These are phyloP conservation scores for Catocala fraxini DNA, from an alignment of 2,888 invertebrate genomes.

Conservation along the genomic window DNA sequence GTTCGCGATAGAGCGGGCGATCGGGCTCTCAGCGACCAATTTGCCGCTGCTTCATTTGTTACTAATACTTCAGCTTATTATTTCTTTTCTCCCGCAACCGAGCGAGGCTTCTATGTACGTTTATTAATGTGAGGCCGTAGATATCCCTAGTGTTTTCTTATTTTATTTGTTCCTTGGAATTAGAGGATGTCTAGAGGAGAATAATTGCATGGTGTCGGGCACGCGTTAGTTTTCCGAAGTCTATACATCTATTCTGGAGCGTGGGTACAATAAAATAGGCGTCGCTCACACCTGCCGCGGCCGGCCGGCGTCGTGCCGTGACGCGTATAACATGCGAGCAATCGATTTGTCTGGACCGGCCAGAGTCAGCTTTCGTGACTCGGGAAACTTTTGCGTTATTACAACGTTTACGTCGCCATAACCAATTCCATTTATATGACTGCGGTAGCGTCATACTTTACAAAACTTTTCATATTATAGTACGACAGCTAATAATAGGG, in stretches of 20 bases:
- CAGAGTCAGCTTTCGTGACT: conserved; percentile 71
- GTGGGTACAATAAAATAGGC: conserved; percentile 64
- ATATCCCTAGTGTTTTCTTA: conserved; percentile 43
- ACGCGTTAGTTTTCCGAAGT: conserved; percentile 54
- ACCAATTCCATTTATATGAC: conserved; percentile 70
- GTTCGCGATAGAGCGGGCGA: conserved; percentile 47
- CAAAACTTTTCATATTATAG: conserved; percentile 68
- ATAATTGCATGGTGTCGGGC: conserved; percentile 53
- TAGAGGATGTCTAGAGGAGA: conserved; percentile 49
- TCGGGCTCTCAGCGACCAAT: conserved; percentile 49
- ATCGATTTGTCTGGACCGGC: conserved; percentile 82
- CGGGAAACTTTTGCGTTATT: conserved; percentile 69
- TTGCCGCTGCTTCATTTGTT: conserved; percentile 59
- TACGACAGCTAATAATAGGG: conserved; percentile 64
- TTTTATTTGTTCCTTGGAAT: conserved; percentile 49
- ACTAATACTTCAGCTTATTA: conserved; percentile 59
- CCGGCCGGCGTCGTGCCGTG: conserved; percentile 38
- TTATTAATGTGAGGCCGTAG: conserved; percentile 52
- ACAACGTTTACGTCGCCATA: conserved; percentile 73
- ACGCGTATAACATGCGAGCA: conserved; percentile 69
- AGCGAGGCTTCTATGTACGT: conserved; percentile 44
- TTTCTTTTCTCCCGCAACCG: conserved; percentile 51
- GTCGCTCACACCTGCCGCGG: conserved; percentile 70
- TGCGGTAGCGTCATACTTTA: conserved; percentile 56
- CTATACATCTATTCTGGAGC: conserved; percentile 58